Base-by-base conservation (phyloP, 2,113 vertebrate species). In the Australoheros scitulus region DNA sequence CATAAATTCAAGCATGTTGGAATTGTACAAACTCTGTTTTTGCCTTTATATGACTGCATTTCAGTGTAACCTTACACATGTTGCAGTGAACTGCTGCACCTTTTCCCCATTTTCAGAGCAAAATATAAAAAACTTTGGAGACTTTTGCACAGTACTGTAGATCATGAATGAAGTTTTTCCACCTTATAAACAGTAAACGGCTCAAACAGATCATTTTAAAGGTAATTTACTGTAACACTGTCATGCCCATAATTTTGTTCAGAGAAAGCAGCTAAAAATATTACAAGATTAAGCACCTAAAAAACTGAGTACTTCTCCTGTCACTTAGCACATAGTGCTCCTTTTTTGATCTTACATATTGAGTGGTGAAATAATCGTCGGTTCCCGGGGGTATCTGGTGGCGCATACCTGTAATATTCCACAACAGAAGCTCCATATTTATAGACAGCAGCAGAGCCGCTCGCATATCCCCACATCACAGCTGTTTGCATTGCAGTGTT, bases 401-500 rank as follows among this genome's bases (percentile, higher is more conserved):
- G 82, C 79, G 58, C 93, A 95, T 94, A 91, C 91, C 89, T 92
- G 88, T 83, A 87, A 90, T 91, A 68, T 76, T 88, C 87, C 72
- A 77, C 88, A 84, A 89, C 90, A 68, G 81, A 90, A 79, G 90
- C 78, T 75, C 77, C 82, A 57, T 94, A 95, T 94, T 94, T 94
- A 93, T 94, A 95, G 92, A 89, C 79, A 1, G 84, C 88, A 85
- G 82, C 85, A 81, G 85, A 88, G 80, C 72, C 3, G 77, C 87
- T 93, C 82, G 34, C 79, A 55, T 94, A 87, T 91, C 94, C 82
- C 78, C 87, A 84, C 89, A 90, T 91, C 91, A 90, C 94, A 93
- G 94, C 94, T 94, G 94, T 89, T 92, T 90, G 92, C 91, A 75
- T 92, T 80, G 92, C 91, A 76, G 90, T 89, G 91, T 92, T 86